Evolutionary conservation across 2,888 invertebrate species (phyloP).

Genomic region (Drosophila ustulata): DNA sequence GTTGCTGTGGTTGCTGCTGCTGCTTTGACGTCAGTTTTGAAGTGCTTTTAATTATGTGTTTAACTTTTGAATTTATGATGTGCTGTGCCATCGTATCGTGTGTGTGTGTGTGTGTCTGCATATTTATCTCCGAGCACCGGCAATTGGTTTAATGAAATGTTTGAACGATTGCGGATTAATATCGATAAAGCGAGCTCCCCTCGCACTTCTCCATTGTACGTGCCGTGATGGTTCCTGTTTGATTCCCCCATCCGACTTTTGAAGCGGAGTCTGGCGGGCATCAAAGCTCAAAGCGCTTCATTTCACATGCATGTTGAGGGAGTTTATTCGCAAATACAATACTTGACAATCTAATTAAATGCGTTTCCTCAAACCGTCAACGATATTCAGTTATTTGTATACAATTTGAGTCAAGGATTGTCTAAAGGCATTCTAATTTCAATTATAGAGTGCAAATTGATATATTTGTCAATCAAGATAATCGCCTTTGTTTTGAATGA

Average conservation of each 20-base stretch:
- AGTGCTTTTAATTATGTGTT: slow-evolving; percentile 76
- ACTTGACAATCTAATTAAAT: slow-evolving; percentile 13
- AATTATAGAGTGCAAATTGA: too few relatives aligned
- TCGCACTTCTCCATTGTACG: not conserved
- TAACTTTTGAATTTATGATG: slow-evolving; percentile 73
- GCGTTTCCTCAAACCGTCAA: slow-evolving; percentile 2
- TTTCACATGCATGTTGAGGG: slow-evolving; percentile 9
- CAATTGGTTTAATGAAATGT: slow-evolving; percentile 63
- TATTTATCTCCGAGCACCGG: slow-evolving; percentile 27
- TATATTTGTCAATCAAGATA: too few relatives aligned
- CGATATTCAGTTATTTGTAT: slow-evolving; percentile 8
- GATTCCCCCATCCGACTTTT: slow-evolving; percentile 2
- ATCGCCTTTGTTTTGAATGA: too few relatives aligned
- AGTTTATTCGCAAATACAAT: slow-evolving; percentile 4
- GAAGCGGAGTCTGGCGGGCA: not conserved
- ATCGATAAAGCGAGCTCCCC: slow-evolving; percentile 36
- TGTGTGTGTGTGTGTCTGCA: slow-evolving; percentile 1
- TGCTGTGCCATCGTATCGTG: not conserved
- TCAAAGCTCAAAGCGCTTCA: slow-evolving; percentile 19
- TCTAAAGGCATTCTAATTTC: not conserved
- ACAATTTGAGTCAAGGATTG: not conserved
- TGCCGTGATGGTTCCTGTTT: not conserved
- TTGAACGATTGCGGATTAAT: slow-evolving; percentile 63
- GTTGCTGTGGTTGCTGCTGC: slow-evolving; percentile 15
- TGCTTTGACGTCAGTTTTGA: slow-evolving; percentile 60